A percentile compares a stretch with the other conserved stretches of the same genome.
Evolutionary conservation across 2,888 invertebrate species (phyloP).

Genomic region (Physocephala rufipes): DNA sequence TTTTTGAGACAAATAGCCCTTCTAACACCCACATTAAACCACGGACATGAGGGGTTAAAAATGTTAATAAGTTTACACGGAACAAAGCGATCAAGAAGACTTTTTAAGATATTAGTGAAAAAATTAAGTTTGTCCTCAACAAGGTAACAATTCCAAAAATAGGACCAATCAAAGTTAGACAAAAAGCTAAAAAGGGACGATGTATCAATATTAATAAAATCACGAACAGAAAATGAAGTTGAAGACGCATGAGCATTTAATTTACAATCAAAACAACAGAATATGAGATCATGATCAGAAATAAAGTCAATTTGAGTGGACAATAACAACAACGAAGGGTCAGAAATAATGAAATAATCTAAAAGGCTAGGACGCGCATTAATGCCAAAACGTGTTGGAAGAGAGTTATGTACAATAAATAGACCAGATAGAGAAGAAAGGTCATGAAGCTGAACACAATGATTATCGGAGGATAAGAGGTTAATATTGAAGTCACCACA

Average conservation of each 20-base stretch:
- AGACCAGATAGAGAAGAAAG: no score
- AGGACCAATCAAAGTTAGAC: neutral
- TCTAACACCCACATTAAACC: neutral
- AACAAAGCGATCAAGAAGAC: neutral
- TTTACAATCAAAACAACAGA: neutral
- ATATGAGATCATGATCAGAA: neutral
- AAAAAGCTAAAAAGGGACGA: neutral
- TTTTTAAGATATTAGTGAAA: neutral
- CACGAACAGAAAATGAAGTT: neutral
- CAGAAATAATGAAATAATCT: slow-evolving; percentile 5
- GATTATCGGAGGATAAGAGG: no score
- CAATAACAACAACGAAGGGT: slow-evolving; percentile 23
- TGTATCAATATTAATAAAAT: neutral
- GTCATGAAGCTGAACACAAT: no score
- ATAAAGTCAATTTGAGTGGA: neutral
- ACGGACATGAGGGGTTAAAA: neutral
- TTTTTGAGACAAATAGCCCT: neutral
- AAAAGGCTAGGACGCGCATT: neutral
- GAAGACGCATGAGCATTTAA: neutral
- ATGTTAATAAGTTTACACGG: neutral
- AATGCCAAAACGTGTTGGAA: neutral
- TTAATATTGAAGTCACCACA: no score
- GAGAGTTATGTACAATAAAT: no score
- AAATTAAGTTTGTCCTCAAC: neutral
- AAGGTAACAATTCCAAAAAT: neutral